A percentile compares a stretch with the other conserved stretches of the same genome.
These are phyloP conservation scores for Lysandra bellargus DNA, from an alignment of 2,888 invertebrate genomes.

Conservation along the genomic window DNA sequence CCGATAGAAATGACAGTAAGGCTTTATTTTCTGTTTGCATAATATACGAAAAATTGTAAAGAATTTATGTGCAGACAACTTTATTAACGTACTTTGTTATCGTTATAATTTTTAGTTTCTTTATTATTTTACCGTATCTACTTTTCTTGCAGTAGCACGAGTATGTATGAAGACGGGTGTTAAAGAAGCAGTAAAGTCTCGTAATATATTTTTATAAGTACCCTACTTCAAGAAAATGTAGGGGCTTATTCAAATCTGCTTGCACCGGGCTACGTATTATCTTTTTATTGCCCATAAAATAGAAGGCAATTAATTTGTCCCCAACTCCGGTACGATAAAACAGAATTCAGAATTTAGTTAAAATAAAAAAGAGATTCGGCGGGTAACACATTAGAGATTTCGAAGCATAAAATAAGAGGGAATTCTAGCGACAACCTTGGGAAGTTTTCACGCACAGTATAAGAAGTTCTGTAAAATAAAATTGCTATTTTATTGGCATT, in stretches of 20 bases:
- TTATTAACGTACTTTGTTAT: no score
- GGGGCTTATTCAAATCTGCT: neutral
- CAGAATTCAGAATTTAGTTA: neutral
- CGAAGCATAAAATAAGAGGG: neutral
- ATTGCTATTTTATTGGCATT: no score
- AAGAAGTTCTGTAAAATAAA: no score
- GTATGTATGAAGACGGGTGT: neutral
- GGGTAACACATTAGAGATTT: neutral
- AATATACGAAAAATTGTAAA: no score
- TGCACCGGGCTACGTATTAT: neutral
- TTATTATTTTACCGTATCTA: neutral
- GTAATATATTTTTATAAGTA: neutral
- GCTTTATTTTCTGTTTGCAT: no score
- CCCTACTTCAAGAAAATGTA: neutral
- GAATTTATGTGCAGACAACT: no score
- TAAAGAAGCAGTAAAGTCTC: neutral
- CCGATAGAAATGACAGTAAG: no score
- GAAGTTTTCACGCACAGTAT: no score
- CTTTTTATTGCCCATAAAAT: slow-evolving; percentile 5
- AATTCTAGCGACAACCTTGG: no score
- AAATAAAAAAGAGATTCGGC: neutral
- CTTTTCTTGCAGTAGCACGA: neutral
- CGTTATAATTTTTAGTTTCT: neutral
- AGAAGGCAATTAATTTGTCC: slow-evolving; percentile 1
- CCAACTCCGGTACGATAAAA: neutral